A percentile compares a stretch with the other conserved stretches of the same genome.
These are phyloP conservation scores for Cerastis leucographa DNA, from an alignment of 2,888 invertebrate genomes.

Conservation along the genomic window DNA sequence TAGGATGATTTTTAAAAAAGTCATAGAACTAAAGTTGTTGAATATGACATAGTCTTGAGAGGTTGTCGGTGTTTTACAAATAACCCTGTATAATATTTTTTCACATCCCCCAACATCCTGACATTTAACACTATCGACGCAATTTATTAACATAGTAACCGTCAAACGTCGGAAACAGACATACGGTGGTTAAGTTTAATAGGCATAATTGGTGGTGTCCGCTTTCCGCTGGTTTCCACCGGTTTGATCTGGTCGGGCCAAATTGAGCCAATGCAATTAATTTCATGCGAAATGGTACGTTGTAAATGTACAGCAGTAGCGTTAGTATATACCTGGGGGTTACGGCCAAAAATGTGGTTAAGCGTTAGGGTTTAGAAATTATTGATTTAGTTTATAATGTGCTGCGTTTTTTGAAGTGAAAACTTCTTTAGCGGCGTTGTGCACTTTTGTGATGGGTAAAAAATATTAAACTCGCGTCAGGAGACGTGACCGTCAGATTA, in stretches of 20 bases:
- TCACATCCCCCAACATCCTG: not conserved
- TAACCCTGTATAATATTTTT: not conserved
- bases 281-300: conserved; percentile 67
- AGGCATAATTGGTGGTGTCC: conserved; percentile 76
- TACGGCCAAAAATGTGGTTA: conserved; percentile 41
- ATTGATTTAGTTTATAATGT: conserved; percentile 15
- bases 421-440: too few relatives aligned
- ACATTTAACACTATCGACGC: conserved; percentile 21
- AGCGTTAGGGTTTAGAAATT: conserved; percentile 17
- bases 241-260: conserved; percentile 69
- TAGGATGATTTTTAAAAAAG: too few relatives aligned
- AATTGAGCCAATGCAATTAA: conserved; percentile 75
- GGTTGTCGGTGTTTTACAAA: too few relatives aligned
- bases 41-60: too few relatives aligned
- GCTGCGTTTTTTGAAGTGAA: not conserved
- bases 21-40: too few relatives aligned
- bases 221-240: conserved; percentile 66
- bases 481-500: too few relatives aligned
- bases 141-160: conserved; percentile 61
- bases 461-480: too few relatives aligned
- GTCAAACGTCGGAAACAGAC: conserved; percentile 65
- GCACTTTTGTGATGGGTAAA: too few relatives aligned
- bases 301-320: conserved; percentile 25
- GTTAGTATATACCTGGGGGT: conserved; percentile 39
- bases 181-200: conserved; percentile 72